Conservation (phyloP, 2,888 invertebrate genomes). For the Cataglyphis cursor region DNA sequence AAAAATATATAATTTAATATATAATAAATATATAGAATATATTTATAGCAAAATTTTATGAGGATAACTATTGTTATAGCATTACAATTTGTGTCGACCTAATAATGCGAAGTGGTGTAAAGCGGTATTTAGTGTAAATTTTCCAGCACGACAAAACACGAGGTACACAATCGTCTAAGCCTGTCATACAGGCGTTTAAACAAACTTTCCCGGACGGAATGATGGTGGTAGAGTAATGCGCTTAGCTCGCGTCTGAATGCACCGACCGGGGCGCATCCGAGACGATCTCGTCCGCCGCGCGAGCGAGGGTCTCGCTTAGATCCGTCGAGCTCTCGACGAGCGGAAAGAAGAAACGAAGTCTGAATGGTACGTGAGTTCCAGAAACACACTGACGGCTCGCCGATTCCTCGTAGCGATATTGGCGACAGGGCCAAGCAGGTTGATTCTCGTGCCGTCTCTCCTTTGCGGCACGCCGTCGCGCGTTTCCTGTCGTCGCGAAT, state of each 20-base stretch:
- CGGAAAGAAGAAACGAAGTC: conserved; percentile 62
- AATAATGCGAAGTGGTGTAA: not conserved
- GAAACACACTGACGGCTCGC: conserved; percentile 82
- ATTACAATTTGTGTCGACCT: not conserved
- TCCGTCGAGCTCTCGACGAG: conserved; percentile 32
- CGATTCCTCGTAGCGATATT: conserved; percentile 77
- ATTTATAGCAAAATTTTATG: not conserved
- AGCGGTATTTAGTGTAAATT: conserved; percentile 14
- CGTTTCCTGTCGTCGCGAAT: conserved; percentile 74
- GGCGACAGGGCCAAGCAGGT: conserved; percentile 54
- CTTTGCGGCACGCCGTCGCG: conserved; percentile 61
- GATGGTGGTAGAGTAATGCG: conserved; percentile 35
- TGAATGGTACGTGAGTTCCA: conserved; percentile 82
- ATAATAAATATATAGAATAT: not conserved
- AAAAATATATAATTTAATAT: not conserved
- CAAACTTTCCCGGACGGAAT: conserved; percentile 32
- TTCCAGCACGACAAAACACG: not conserved
- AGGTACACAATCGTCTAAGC: not conserved
- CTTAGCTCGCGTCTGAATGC: conserved; percentile 45
- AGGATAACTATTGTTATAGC: not conserved
- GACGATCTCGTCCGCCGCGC: not conserved
- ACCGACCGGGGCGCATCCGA: not conserved
- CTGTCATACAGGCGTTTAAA: conserved; percentile 48
- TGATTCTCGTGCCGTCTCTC: conserved; percentile 53
- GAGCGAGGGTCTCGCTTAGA: conserved; percentile 23